Conservation (phyloP, 2,888 invertebrate genomes). For the Odontocerum albicorne region DNA sequence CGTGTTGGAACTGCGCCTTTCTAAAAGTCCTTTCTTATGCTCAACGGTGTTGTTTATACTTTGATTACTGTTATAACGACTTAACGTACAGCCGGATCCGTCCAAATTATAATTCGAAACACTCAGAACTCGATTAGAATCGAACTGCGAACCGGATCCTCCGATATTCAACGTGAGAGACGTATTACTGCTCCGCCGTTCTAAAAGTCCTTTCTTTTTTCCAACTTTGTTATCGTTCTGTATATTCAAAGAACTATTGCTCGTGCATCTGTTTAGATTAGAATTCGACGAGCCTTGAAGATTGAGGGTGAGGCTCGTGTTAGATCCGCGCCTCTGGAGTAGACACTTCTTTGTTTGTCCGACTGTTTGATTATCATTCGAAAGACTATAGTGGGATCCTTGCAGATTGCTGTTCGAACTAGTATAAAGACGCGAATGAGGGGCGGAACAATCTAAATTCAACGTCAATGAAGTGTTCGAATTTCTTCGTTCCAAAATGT, state of each 20-base stretch:
- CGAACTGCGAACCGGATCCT: slow-evolving; percentile 52
- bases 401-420: slow-evolving; percentile 48
- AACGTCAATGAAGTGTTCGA: slow-evolving; percentile 85
- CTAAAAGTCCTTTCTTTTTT: slow-evolving; percentile 71
- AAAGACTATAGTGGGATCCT: slow-evolving; percentile 48
- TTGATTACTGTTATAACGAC: slow-evolving; percentile 53
- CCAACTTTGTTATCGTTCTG: slow-evolving; percentile 48
- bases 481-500: slow-evolving; percentile 79
- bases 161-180: slow-evolving; percentile 79
- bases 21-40: slow-evolving; percentile 65
- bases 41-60: slow-evolving; percentile 49
- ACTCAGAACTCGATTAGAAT: slow-evolving; percentile 52
- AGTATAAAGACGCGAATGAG: slow-evolving; percentile 52
- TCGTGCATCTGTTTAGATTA: slow-evolving; percentile 58
- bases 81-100: slow-evolving; percentile 55
- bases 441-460: slow-evolving; percentile 54
- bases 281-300: slow-evolving; percentile 51
- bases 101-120: slow-evolving; percentile 57
- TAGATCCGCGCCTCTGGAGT: slow-evolving; percentile 79
- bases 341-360: slow-evolving; percentile 61
- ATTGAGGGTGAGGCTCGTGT: slow-evolving; percentile 83
- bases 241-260: slow-evolving; percentile 56
- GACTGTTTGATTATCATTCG: slow-evolving; percentile 40
- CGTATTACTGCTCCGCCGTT: slow-evolving; percentile 87
- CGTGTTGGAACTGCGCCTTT: slow-evolving; percentile 80